phyloP scores from a whole-genome alignment of 2,888 invertebrate species.

The Dyspetes luteomarginatus region DNA sequence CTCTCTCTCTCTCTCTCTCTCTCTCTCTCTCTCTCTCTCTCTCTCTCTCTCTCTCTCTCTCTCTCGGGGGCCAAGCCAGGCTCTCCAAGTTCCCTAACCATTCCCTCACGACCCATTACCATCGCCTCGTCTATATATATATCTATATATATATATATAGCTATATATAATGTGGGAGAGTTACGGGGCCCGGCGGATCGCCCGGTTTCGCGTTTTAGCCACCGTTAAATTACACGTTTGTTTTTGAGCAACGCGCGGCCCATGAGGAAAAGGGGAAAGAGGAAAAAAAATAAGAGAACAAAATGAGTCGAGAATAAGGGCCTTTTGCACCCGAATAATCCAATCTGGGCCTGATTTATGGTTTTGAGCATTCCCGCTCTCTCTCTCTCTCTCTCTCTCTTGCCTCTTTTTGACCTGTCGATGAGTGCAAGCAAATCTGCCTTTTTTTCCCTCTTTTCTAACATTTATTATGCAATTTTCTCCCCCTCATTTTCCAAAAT shows the following conservation, averaged over 20 bases:
- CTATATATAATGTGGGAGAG: conserved; percentile 35
- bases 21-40: too few relatives aligned
- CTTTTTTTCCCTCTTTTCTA: neutral
- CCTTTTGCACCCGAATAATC: conserved; percentile 67
- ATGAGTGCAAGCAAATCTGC: neutral
- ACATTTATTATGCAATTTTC: neutral
- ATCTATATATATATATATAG: conserved; percentile 37
- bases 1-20: conserved; percentile 42
- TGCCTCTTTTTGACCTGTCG: neutral
- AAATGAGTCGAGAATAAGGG: conserved; percentile 27
- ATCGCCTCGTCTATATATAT: conserved; percentile 49
- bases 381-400: neutral
- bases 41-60: conserved; percentile 39
- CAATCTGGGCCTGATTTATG: conserved; percentile 76
- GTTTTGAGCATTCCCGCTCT: conserved; percentile 55
- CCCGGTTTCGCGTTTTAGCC: conserved; percentile 74
- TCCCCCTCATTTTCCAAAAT: too few relatives aligned
- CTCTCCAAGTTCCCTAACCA: conserved; percentile 54
- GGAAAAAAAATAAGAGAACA: conserved; percentile 23
- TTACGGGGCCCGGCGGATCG: conserved; percentile 71
- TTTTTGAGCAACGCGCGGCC: conserved; percentile 71
- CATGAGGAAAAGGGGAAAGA: conserved; percentile 4
- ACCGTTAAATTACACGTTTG: conserved; percentile 82
- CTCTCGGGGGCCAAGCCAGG: conserved; percentile 60
- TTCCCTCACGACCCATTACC: conserved; percentile 69